A percentile compares a stretch with the other conserved stretches of the same genome.
phyloP scores from a whole-genome alignment of 1,140 invertebrate species.

The Caenorhabditis brenneri region DNA sequence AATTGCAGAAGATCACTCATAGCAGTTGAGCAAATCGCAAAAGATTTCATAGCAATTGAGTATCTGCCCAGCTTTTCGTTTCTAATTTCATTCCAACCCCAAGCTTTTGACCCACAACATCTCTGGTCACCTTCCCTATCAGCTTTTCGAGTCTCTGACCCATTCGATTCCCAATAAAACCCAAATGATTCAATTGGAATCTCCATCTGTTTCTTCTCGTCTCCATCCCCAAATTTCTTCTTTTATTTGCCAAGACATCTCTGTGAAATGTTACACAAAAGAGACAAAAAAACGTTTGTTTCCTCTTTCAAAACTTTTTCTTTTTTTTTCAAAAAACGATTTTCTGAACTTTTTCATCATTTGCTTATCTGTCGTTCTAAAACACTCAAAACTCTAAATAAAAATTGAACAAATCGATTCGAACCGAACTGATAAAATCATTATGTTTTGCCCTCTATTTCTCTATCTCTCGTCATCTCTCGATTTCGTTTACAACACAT shows the following conservation, averaged over 20 bases:
- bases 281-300: background rate
- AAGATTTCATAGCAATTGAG: too few relatives aligned
- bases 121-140: too few relatives aligned
- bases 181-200: background rate
- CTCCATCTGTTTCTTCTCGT: background rate
- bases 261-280: constrained; percentile 17
- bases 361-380: background rate
- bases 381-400: too few relatives aligned
- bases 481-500: background rate
- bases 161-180: too few relatives aligned
- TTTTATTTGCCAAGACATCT: background rate
- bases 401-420: background rate
- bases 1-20: too few relatives aligned
- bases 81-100: too few relatives aligned
- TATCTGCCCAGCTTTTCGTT: too few relatives aligned
- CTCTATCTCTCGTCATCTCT: background rate
- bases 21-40: too few relatives aligned
- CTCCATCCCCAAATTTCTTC: background rate
- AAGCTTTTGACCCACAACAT: too few relatives aligned
- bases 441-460: background rate
- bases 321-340: background rate
- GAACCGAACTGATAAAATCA: background rate
- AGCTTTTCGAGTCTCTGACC: too few relatives aligned
- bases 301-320: background rate
- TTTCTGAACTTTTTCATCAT: background rate